Percentiles rank a stretch among this genome's conserved stretches.
Conservation (phyloP, 2,113 vertebrate species). For the Emydocephalus ijimae region DNA sequence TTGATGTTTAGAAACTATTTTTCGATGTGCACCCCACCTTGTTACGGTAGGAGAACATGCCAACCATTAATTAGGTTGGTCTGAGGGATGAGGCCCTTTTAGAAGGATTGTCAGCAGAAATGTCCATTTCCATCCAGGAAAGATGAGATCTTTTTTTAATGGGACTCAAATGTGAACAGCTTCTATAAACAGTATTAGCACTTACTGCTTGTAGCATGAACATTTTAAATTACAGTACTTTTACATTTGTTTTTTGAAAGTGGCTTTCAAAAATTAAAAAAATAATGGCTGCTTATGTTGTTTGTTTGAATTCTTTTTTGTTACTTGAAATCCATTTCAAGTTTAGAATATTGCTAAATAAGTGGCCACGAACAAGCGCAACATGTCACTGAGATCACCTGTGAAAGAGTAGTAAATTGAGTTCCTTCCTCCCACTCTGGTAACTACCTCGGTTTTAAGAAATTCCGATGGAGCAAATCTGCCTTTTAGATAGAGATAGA, state of each 20-base stretch:
- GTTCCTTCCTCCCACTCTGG: neutral
- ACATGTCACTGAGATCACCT: too few species aligned
- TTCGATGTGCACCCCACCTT: neutral
- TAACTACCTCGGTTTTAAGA: neutral
- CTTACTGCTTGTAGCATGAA: neutral
- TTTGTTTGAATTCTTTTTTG: neutral
- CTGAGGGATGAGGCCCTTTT: neutral
- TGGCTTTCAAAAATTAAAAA: neutral
- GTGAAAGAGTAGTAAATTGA: neutral
- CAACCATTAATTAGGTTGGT: neutral
- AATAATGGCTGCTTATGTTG: neutral
- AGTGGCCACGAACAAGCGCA: neutral
- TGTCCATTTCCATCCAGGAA: neutral
- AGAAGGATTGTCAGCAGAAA: neutral
- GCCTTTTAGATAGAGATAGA: neutral
- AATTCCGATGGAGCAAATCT: neutral
- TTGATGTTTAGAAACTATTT: neutral
- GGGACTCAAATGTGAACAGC: neutral
- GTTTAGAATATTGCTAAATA: neutral
- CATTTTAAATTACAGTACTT: neutral
- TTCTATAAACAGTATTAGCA: neutral
- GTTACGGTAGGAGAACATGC: neutral
- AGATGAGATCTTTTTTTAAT: neutral
- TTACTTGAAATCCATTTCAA: neutral
- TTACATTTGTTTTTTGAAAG: neutral